Evolutionary conservation across 2,113 vertebrate genomes (phyloP), one percentile per base, ranked within the genome.

Genomic region (Cairina moschata): DNA sequence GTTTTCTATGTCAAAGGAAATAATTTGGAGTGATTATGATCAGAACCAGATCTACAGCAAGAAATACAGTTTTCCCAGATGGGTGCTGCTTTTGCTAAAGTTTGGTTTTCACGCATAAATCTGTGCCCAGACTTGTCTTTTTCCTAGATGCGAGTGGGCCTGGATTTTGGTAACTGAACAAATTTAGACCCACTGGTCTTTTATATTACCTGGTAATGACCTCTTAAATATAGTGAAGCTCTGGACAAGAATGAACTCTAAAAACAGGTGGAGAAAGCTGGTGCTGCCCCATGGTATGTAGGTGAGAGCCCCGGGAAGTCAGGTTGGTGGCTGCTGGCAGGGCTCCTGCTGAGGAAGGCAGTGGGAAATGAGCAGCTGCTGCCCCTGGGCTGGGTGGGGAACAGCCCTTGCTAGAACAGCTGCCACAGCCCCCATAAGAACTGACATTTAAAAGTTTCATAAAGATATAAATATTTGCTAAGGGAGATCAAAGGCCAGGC

Each of bases 261-360:
- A 31, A 23, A 85, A 20, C 2, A 22, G 55, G 25, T 4, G 67
- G 42, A 20, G 46, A 50, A 9, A 6, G 63, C 29, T 67, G 36
- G 21, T 28, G 59, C 59, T 4, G 9, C 17, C 32, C 28, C 3
- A 36, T 0, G 0, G 13, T 1, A 7, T 0, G 4, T 31, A 25
- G 66, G 86, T 1, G 13, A 76, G 72, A 68, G 34, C 54, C 58
- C 42, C 0, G 1, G 55, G 38, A n/a, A 25, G 10, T 2, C 0
- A 1, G 14, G 42, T 25, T 63, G 60, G 60, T 8, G 60, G 58
- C 40, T 66, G 67, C 55, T 79, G 77, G 48, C 17, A 21, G 31
- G 6, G 13, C 12, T 62, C 22, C 44, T 26, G 52, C 60, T 1
- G 1, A 21, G 76, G 48, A 25, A 7, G 26, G 31, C 4, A 6